Evolutionary conservation across 2,797 vertebrate species (phyloP).

Genomic region (Dendrocincla fuliginosa): DNA sequence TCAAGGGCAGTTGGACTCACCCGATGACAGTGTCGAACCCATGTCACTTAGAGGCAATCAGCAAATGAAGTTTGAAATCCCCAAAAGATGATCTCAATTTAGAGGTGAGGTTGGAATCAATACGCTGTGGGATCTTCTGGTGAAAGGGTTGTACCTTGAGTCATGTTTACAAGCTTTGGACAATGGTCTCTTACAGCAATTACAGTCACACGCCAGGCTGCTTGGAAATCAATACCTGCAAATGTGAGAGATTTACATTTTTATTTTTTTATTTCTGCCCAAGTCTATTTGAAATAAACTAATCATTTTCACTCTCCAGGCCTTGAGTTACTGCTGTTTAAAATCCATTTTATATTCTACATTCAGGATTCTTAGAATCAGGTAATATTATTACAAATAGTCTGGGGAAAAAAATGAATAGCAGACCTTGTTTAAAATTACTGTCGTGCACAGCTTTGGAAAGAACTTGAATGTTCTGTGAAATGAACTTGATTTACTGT

Average conservation of each 20-base stretch:
- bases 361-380: not conserved
- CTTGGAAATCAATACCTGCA: constrained; percentile 58
- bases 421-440: constrained; percentile 25
- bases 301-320: not conserved
- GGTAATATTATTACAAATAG: not conserved
- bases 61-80: constrained; percentile 66
- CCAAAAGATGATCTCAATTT: constrained; percentile 53
- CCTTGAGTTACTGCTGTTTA: constrained; percentile 21
- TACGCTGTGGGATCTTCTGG: not conserved
- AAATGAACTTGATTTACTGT: constrained; percentile 23
- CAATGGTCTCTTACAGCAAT: constrained; percentile 55
- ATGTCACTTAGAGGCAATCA: constrained; percentile 45
- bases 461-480: constrained; percentile 19
- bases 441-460: not conserved
- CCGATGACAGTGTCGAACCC: constrained; percentile 12
- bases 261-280: not conserved
- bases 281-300: not conserved
- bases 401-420: not conserved
- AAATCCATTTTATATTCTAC: not conserved
- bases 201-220: not conserved
- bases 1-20: constrained; percentile 42
- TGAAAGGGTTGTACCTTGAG: not conserved
- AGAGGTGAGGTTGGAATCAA: not conserved
- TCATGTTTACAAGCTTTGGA: constrained; percentile 52
- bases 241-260: not conserved